Evolutionary conservation across 2,888 invertebrate species (phyloP), one percentile per base, ranked within the genome.

Genomic region (Hypolimnas misippus): DNA sequence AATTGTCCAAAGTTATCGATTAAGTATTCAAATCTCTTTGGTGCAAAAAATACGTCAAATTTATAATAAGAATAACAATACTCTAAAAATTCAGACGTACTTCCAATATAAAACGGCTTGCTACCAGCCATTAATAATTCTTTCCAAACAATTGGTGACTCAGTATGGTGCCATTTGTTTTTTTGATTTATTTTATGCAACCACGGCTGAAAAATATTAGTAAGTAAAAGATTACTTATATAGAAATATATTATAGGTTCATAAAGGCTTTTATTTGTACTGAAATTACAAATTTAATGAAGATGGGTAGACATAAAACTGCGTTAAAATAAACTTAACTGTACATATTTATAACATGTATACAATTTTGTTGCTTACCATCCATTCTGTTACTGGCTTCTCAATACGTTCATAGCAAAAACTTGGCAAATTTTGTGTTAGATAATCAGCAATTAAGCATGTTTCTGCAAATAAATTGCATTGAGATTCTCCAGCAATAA

Each of bases 61-160:
- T 86, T 70, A 71, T 94, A 95, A 79, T 94, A 94, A 35, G 94
- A 92, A 76, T 92, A 87, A 70, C 93, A 91, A 70, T 94, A 94
- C 76, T 94, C 93, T 82, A 93, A 90, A 84, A 94, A 95, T 60
- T 94, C 92, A 42, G 90, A 79, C 3, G 92, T 84, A 51, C 93
- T 93, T 6, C 95, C 95, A n/a, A 95, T 92, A 50, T 94, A 93
- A 72, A 83, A 84, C 0, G 93, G 84, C 70, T 92, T 93, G 46
- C 93, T 93, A 17, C 93, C 93, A 71, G 87, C 86, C 75, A 89
- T 82, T 56, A 92, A 79, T 59, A 94, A 76, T 80, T 94, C 94
- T 77, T 93, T 94, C 94, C 94, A 95, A 69, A 94, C 83, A 53
- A 95, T 72, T 5, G 94, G 94, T 10, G 93, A 93, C 49, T 77